Evolutionary conservation across 2,113 vertebrate species (phyloP), one percentile per base, ranked within the genome.

Genomic region (Cheilinus undulatus): DNA sequence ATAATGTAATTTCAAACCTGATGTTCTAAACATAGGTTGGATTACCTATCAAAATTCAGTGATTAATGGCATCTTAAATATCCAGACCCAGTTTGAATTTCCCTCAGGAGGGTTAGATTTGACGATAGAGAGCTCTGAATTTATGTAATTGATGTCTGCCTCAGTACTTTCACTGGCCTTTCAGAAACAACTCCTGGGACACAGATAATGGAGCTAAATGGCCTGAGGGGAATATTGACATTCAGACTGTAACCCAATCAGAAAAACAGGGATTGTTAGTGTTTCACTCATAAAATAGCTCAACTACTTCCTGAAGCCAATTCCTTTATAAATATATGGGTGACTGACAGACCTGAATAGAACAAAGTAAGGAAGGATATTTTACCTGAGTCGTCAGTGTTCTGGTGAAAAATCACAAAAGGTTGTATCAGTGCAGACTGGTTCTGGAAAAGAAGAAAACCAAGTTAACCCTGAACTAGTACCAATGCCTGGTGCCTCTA

Each of bases 181-280:
- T 2, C 19, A 79, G 2, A 22, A 8, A n/a, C 26, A 27, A 65
- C 50, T 34, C 34, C 32, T 60, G 23, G 70, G 45, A 75, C 42
- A 14, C 38, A 84, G 30, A 90, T 84, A 90, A 90, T 70, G 78
- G 49, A 3, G 2, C 15, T 26, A 10, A 48, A 22, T 69, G 40
- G 40, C 81, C 78, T 45, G 30, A 17, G 66, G 82, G 53, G 40
- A 62, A 49, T 32, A 3, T 22, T 82, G 68, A 34, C 66, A 78
- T 89, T 83, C 67, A 70, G 20, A 59, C 58, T 66, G 82, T 83
- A 91, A 90, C 69, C 24, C 20, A 72, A 83, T 66, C 58, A 78
- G 32, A 78, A 66, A 46, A 65, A 74, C 71, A 15, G 4, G 43
- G 24, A 73, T 71, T 76, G 20, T 48, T 67, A 24, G 76, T 15